A percentile compares a stretch with the other conserved stretches of the same genome.
Conservation (phyloP, 1,140 invertebrate species). For the Globodera rostochiensis region DNA sequence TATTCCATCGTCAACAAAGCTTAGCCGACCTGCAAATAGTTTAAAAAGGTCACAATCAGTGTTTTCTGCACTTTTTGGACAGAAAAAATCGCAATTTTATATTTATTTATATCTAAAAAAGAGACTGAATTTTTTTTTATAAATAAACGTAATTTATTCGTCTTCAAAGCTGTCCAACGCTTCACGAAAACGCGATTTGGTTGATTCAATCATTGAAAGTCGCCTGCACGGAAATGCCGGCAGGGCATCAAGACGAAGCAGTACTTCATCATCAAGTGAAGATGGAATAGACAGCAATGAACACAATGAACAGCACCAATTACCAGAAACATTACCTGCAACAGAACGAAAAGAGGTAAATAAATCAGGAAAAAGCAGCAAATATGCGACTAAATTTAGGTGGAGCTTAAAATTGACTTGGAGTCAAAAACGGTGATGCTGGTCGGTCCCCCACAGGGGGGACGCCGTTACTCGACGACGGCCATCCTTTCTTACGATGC, state of each 20-base stretch:
- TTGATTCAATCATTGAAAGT: conserved; percentile 21
- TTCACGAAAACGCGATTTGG: conserved; percentile 1
- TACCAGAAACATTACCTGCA: not conserved
- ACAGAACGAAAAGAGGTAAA: not conserved
- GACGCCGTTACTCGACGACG: not conserved
- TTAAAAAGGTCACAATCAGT: not conserved
- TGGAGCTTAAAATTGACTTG: conserved; percentile 37
- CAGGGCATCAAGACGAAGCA: conserved; percentile 1
- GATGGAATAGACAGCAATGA: not conserved
- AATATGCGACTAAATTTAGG: conserved; percentile 8
- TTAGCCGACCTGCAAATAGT: not conserved
- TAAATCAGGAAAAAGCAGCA: not conserved
- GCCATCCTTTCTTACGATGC: not conserved
- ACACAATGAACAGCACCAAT: not conserved
- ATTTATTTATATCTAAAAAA: not conserved
- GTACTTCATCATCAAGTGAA: conserved; percentile 12
- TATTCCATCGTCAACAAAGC: not conserved
- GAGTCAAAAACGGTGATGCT: conserved; percentile 8
- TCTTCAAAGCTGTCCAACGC: not conserved
- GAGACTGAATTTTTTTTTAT: not conserved
- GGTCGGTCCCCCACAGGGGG: not conserved
- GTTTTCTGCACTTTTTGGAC: not conserved
- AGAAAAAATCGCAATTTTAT: not conserved
- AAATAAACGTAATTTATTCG: not conserved
- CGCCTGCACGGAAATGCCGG: conserved; percentile 3